A percentile compares a stretch with the other conserved stretches of the same genome.
phyloP scores from a whole-genome alignment of 2,113 vertebrate genomes.

The Puntigrus tetrazona region DNA sequence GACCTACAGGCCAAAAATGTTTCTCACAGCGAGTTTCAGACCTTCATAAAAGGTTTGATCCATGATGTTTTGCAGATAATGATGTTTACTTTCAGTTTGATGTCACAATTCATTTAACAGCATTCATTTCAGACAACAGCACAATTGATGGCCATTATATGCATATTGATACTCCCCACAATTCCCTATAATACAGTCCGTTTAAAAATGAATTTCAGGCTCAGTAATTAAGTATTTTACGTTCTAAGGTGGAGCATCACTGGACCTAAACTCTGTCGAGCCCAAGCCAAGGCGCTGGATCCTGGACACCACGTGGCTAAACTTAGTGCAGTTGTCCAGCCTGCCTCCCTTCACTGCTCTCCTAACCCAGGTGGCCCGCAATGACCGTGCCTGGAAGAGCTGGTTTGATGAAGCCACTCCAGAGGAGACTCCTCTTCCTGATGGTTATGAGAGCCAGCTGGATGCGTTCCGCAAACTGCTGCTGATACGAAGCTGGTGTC shows the following conservation, averaged over 20 bases:
- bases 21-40: constrained; percentile 80
- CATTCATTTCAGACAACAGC: not conserved
- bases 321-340: constrained; percentile 81
- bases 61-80: not conserved
- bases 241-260: constrained; percentile 78
- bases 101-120: not conserved
- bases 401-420: constrained; percentile 82
- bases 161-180: not conserved
- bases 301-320: constrained; percentile 84
- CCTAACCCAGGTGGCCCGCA: constrained; percentile 74
- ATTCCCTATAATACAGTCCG: not conserved
- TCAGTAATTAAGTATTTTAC: not conserved
- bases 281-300: constrained; percentile 84
- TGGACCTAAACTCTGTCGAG: constrained; percentile 82
- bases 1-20: constrained; percentile 80
- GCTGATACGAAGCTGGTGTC: constrained; percentile 84
- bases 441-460: constrained; percentile 76
- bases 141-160: not conserved
- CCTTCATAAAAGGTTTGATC: constrained; percentile 80
- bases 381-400: constrained; percentile 78
- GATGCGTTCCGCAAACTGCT: constrained; percentile 81
- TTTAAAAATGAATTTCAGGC: not conserved
- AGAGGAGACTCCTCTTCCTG: constrained; percentile 76
- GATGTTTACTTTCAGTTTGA: not conserved
- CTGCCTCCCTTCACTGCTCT: constrained; percentile 76